phyloP scores from a whole-genome alignment of 2,888 invertebrate genomes.

The Eupithecia pulchellata region DNA sequence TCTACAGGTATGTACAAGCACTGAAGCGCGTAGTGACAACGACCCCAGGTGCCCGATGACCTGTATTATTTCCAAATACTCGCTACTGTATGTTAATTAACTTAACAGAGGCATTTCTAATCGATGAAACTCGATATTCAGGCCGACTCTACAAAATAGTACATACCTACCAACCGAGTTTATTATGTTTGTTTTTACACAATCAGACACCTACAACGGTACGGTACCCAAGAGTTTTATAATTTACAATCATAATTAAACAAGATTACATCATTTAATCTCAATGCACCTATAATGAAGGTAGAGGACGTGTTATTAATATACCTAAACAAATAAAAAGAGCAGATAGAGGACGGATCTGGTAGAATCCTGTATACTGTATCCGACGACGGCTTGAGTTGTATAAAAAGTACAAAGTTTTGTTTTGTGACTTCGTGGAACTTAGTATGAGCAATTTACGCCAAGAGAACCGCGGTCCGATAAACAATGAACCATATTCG shows the following conservation, averaged over 20 bases:
- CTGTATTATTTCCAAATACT: constrained; percentile 40
- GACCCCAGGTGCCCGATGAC: constrained; percentile 58
- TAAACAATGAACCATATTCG: constrained; percentile 51
- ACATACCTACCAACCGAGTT: neutral
- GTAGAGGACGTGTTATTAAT: neutral
- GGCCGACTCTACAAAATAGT: neutral
- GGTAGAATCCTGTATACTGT: neutral
- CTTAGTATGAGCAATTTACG: constrained; percentile 36
- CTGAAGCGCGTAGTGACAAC: constrained; percentile 57
- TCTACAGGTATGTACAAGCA: constrained; percentile 41
- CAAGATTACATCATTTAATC: neutral
- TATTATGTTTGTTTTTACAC: neutral
- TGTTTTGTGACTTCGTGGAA: constrained; percentile 1
- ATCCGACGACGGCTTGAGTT: neutral
- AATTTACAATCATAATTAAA: neutral
- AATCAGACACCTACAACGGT: neutral
- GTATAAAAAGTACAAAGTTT: neutral
- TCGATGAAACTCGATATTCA: constrained; percentile 12
- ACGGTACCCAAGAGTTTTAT: neutral
- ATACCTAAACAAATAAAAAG: neutral
- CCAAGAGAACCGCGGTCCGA: constrained; percentile 39
- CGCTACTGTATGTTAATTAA: constrained; percentile 18
- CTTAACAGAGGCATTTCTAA: constrained; percentile 7
- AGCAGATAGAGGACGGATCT: neutral
- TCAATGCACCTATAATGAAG: neutral